Base-by-base conservation (phyloP, 1,140 invertebrate genomes). In the Cotesia chilonis region DNA sequence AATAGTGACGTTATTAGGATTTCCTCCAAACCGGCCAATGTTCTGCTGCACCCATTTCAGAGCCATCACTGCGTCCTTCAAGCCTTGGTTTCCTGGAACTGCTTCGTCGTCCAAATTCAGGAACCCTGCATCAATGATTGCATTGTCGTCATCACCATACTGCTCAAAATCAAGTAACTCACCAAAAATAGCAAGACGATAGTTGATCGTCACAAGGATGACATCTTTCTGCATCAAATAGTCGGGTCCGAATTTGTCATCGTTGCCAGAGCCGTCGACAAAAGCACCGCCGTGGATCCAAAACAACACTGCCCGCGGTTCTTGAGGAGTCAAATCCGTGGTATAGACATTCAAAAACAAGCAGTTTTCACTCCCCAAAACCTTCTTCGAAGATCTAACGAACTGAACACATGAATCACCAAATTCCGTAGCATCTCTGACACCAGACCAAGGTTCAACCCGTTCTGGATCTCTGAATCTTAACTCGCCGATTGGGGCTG, bases 331-430 rank as follows among this genome's bases (percentile, higher is more conserved):
- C 59, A 84, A 76, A 17, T 70, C 41, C 71, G 92, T 91, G 14
- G 93, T 92, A 79, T 93, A 94, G 2, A 97, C 90, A 80, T 96
- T 96, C n/a, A 97, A 85, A 80, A 92, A 92, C 4, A 97, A 88
- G 79, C 95, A 96, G 80, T 97, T 94, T 87, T 94, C 92, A 66
- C 74, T 73, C 0, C 85, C 85, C 0, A 66, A 0, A 5, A 80
- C 4, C 36, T 61, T 1, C 0, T 60, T 68, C 0, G 68, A 70
- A 0, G 78, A 9, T 0, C 64, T 17, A 51, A 80, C 71, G 0
- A 70, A 1, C 28, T 87, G 91, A 1, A 86, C 83, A 59, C 88
- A 90, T 1, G 83, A 77, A 0, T 88, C 84, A 20, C 91, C 90
- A 65, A 88, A 88, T 4, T 85, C 75, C 0, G 83, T 87, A 0